Conservation (phyloP, 2,113 vertebrate species). For the Ranitomeya variabilis region DNA sequence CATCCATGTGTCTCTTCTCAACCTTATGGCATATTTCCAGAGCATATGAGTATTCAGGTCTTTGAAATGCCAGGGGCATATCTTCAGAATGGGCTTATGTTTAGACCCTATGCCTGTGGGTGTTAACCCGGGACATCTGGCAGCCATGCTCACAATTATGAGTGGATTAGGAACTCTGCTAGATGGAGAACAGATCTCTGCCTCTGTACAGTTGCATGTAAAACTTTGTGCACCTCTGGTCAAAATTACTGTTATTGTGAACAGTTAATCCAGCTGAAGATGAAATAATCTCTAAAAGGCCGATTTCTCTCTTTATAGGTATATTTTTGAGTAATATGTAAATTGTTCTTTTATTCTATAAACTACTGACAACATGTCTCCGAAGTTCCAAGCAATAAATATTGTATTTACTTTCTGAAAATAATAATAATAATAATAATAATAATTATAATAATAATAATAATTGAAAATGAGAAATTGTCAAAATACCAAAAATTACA, state of each 20-base stretch:
- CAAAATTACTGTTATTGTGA: neutral
- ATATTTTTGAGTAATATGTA: too few relatives aligned
- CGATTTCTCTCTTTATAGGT: too few relatives aligned
- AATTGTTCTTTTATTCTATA: too few relatives aligned
- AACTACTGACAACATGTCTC: too few relatives aligned
- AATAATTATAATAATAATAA: too few relatives aligned
- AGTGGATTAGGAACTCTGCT: neutral
- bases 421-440: too few relatives aligned
- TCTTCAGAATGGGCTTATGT: conserved; percentile 2
- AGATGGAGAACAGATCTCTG: neutral
- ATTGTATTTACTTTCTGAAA: too few relatives aligned
- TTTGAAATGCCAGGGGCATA: neutral
- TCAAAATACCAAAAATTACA: too few relatives aligned
- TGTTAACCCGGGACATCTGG: neutral
- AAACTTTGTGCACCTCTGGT: neutral
- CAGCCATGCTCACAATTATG: neutral
- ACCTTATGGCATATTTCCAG: neutral
- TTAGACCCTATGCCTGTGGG: neutral
- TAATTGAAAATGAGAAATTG: too few relatives aligned
- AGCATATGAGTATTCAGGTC: conserved; percentile 5
- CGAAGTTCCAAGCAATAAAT: too few relatives aligned
- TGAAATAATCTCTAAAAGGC: too few relatives aligned
- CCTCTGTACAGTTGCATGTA: neutral
- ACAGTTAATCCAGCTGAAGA: neutral
- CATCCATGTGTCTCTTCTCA: neutral